A percentile compares a stretch with the other conserved stretches of the same genome.
Evolutionary conservation across 2,797 vertebrate species (phyloP).

Genomic region (Hyperoplus immaculatus): DNA sequence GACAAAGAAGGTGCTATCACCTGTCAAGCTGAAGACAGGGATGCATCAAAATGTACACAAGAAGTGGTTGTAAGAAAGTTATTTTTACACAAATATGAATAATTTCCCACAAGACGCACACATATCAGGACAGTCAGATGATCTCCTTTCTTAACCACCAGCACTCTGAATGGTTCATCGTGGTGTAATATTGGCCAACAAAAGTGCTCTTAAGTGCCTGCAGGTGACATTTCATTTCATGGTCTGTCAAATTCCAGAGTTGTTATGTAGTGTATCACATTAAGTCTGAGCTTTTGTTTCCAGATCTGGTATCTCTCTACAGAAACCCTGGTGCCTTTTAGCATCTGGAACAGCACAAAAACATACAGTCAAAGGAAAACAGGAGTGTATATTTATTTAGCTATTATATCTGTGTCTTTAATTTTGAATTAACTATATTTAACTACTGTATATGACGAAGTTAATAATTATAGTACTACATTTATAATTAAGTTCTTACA

Average conservation of each 20-base stretch:
- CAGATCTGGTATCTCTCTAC: slow-evolving; percentile 32
- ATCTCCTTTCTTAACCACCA: slow-evolving; percentile 37
- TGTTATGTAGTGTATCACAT: background rate
- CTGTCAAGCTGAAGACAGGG: slow-evolving; percentile 18
- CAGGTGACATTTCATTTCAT: slow-evolving; percentile 16
- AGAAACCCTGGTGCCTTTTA: slow-evolving; percentile 66
- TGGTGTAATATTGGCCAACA: background rate
- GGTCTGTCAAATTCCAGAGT: slow-evolving; percentile 11
- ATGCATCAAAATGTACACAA: slow-evolving; percentile 10
- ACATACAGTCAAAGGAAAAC: slow-evolving; percentile 26
- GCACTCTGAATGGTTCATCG: slow-evolving; percentile 21
- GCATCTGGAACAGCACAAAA: slow-evolving; percentile 45
- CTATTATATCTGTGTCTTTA: slow-evolving; percentile 60
- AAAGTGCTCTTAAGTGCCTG: slow-evolving; percentile 21
- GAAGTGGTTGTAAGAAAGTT: slow-evolving; percentile 8
- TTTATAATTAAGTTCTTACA: slow-evolving; percentile 36
- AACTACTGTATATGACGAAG: slow-evolving; percentile 62
- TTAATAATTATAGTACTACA: slow-evolving; percentile 37
- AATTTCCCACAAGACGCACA: slow-evolving; percentile 47
- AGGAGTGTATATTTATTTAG: slow-evolving; percentile 80
- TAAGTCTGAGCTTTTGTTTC: slow-evolving; percentile 32
- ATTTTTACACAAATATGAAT: slow-evolving; percentile 30
- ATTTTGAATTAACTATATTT: slow-evolving; percentile 71
- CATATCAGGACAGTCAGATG: slow-evolving; percentile 19
- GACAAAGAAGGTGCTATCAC: slow-evolving; percentile 29